Evolutionary conservation across 2,797 vertebrate genomes (phyloP), one percentile per base, ranked within the genome.

Genomic region (Scolopax rusticola): DNA sequence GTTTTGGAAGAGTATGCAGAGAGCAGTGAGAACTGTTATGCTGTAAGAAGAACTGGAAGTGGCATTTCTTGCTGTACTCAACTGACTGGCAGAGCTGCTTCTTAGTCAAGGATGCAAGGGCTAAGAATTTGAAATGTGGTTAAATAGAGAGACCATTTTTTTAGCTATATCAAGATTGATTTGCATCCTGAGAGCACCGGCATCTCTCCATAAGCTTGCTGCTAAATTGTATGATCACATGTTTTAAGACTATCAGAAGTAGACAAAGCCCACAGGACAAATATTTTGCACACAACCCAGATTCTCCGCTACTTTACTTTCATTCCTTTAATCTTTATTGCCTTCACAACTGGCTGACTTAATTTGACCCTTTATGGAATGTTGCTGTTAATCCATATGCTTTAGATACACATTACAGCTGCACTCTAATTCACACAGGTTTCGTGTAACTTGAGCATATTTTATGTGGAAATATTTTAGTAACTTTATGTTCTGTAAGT

Each of bases 381-480:
- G 95, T 96, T 96, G 95, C 94, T 97, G 93, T 97, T 96, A 89
- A 97, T 96, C 94, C 97, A 95, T 97, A 96, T 54, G 80, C 97
- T 98, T 97, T 96, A 97, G 97, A 91, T 96, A 90, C 96, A 97
- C 89, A 95, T 97, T 97, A 97, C 96, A 97, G 92, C 93, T 97
- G 95, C 97, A 97, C 95, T 95, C 90, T 88, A 92, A 92, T 84
- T 94, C 92, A 94, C 87, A 97, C 84, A 92, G 82, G 93, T 98
- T 98, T 97, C 97, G 96, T 98, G 98, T 97, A 97, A 98, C 97
- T 97, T 97, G 97, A 98, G 96, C 97, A 98, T 98, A 98, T 98
- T 98, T 98, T 98, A 97, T 94, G 98, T 98, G 97, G 96, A 88
- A 97, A 98, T 98, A 98, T 98, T 98, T 98, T 98, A 98, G 98